Evolutionary conservation across 2,797 vertebrate genomes (phyloP).

Genomic region (Chromobotia macracanthus): DNA sequence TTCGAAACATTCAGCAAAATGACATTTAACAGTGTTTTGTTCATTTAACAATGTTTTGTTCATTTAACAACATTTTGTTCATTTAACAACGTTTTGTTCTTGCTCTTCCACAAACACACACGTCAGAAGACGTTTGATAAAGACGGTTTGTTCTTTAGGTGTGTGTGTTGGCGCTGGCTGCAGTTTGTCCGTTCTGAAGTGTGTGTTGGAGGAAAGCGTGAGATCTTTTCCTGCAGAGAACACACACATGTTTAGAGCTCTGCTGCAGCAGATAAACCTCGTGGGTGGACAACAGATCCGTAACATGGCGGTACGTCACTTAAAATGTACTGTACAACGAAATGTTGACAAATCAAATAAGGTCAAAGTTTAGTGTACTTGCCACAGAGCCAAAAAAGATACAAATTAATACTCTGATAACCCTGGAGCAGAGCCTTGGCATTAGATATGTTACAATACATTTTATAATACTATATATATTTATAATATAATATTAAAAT

Average conservation of each 20-base stretch:
- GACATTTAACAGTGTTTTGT: too few species aligned
- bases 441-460: background rate
- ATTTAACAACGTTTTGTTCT: too few species aligned
- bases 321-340: background rate
- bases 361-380: background rate
- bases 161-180: conserved; percentile 84
- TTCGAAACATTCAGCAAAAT: too few species aligned
- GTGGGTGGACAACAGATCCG: conserved; percentile 87
- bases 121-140: background rate
- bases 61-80: too few species aligned
- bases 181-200: conserved; percentile 78
- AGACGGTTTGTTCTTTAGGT: conserved; percentile 66
- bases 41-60: too few species aligned
- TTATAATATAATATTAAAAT: background rate
- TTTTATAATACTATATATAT: too few species aligned
- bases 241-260: conserved; percentile 76
- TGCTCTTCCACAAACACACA: too few species aligned
- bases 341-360: background rate
- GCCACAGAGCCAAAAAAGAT: background rate
- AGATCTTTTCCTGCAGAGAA: conserved; percentile 74
- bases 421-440: background rate
- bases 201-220: conserved; percentile 74
- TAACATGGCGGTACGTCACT: conserved; percentile 81
- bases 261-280: conserved; percentile 79
- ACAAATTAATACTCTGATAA: background rate